Percentiles rank a stretch among this genome's conserved stretches.
Evolutionary conservation across 2,888 invertebrate genomes (phyloP).

Genomic region (Autographa gamma): DNA sequence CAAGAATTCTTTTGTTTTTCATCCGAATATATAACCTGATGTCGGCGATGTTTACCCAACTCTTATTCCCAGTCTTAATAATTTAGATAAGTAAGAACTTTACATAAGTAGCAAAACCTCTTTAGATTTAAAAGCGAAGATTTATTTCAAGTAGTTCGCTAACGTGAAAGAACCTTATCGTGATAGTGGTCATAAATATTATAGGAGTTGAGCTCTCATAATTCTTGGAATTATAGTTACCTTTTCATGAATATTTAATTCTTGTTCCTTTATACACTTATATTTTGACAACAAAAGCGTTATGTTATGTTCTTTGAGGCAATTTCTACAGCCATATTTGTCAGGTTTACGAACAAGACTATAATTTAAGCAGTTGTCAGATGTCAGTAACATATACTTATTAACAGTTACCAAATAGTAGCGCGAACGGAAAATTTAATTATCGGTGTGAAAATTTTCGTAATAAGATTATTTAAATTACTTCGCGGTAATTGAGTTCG

Average conservation of each 20-base stretch:
- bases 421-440: not conserved
- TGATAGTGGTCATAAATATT: slow-evolving; percentile 4
- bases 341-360: not conserved
- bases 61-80: not conserved
- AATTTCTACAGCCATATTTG: not conserved
- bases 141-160: slow-evolving; percentile 1
- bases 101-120: slow-evolving; percentile 1
- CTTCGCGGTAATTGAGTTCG: not conserved
- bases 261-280: not conserved
- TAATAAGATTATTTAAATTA: not conserved
- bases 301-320: not conserved
- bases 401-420: not conserved
- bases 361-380: not conserved
- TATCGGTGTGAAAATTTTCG: not conserved
- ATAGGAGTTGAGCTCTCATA: not conserved
- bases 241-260: slow-evolving; percentile 1
- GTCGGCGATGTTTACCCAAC: not conserved
- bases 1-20: not conserved
- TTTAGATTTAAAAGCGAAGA: not conserved
- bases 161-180: not conserved
- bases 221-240: slow-evolving; percentile 1
- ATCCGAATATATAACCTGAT: not conserved
- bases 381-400: not conserved
- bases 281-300: not conserved
- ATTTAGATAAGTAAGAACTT: not conserved